Evolutionary conservation across 1,140 invertebrate genomes (phyloP), one percentile per base, ranked within the genome.

Genomic region (Sycobia sp.): DNA sequence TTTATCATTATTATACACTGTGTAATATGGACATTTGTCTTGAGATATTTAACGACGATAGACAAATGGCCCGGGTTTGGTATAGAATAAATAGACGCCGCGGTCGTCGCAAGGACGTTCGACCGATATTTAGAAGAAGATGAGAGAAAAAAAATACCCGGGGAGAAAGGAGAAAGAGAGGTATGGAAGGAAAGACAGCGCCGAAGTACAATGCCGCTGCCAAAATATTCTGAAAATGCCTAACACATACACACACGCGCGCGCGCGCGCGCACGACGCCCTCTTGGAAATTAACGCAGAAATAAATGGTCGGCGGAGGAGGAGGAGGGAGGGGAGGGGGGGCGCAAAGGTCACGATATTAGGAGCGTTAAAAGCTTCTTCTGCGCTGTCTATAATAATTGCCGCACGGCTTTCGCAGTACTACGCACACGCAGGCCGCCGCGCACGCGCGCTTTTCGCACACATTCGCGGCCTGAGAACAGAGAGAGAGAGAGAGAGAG

Each of bases 401-500:
- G n/a, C n/a, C n/a, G n/a, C n/a, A n/a, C n/a, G n/a, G n/a, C n/a
- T n/a, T n/a, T n/a, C n/a, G n/a, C n/a, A n/a, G n/a, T n/a, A n/a
- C n/a, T n/a, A n/a, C 29, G 29, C 29, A 11, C 11, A 32, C 29
- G 11, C 29, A 11, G 29, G 11, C 11, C 29, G 5, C 4, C 29
- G 29, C 29, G 29, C 11, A 32, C 29, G 29, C 11, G 29, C 29
- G 29, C 29, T 11, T 32, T 4, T 32, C n/a, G n/a, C n/a, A n/a
- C n/a, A n/a, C n/a, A n/a, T n/a, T n/a, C n/a, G 29, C 29, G 29
- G 29, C 29, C 29, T n/a, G n/a, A 44, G 41, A 44, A 49, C 7
- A 38, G 60, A 46, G 53, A 13, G 29, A 32, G 29, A 16, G 36
- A 39, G 36, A 67, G 62, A 68, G 65, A 67, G 70, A n/a, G 76